Percentiles rank a stretch among this genome's conserved stretches.
Conservation (phyloP, 2,888 invertebrate species). For the Autographa gamma region DNA sequence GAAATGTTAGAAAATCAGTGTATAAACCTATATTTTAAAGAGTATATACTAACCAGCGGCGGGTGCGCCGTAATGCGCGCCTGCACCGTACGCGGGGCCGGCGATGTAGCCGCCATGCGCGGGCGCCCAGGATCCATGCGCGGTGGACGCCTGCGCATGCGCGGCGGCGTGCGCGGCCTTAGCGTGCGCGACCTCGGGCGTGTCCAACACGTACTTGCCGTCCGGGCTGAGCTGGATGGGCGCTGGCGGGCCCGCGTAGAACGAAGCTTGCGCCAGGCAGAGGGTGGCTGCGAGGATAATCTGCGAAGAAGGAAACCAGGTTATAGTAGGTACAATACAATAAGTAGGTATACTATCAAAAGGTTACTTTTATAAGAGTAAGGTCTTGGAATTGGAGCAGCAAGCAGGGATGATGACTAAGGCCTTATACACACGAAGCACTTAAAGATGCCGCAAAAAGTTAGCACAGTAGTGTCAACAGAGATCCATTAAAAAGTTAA, state of each 20-base stretch:
- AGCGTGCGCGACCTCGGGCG: slow-evolving; percentile 87
- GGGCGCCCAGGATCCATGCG: slow-evolving; percentile 85
- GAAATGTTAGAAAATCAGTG: no score
- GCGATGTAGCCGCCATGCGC: slow-evolving; percentile 71
- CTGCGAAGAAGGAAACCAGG: slow-evolving; percentile 62
- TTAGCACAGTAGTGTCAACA: not conserved
- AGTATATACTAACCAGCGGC: slow-evolving; percentile 76
- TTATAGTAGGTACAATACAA: not conserved
- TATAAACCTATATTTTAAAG: no score
- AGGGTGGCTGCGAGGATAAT: slow-evolving; percentile 85
- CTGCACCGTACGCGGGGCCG: slow-evolving; percentile 67
- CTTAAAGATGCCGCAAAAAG: no score
- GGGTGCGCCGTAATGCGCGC: slow-evolving; percentile 82
- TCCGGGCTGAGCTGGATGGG: slow-evolving; percentile 86
- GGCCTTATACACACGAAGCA: not conserved
- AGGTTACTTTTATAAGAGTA: no score
- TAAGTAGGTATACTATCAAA: not conserved
- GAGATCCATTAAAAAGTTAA: no score
- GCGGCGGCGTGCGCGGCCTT: slow-evolving; percentile 85
- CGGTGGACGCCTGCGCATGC: slow-evolving; percentile 83
- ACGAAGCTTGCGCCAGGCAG: slow-evolving; percentile 88
- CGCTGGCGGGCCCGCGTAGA: slow-evolving; percentile 85
- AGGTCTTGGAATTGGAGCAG: not conserved
- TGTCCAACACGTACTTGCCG: slow-evolving; percentile 87
- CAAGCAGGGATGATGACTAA: not conserved